Conservation (phyloP, 2,113 vertebrate species). For the Pogona vitticeps region DNA sequence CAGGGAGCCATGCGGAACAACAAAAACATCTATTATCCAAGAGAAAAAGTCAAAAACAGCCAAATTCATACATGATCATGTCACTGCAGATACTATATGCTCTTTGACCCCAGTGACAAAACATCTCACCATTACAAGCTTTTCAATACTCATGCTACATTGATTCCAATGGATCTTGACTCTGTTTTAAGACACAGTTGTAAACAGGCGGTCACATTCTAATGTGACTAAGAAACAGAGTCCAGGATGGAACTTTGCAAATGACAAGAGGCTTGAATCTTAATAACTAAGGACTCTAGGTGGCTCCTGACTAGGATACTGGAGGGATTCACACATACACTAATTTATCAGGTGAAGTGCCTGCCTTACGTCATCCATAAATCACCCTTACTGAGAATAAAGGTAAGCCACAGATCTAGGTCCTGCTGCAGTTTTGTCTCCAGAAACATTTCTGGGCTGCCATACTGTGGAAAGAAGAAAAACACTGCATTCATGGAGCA, state of each 20-base stretch:
- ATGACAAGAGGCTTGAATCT: not conserved
- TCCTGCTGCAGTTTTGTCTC: not conserved
- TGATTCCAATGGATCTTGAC: not conserved
- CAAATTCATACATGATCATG: constrained; percentile 5
- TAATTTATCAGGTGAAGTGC: too few relatives aligned
- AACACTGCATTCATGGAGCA: not conserved
- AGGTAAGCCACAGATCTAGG: not conserved
- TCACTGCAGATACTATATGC: not conserved
- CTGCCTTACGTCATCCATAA: too few relatives aligned
- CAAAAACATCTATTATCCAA: constrained; percentile 7
- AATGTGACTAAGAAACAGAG: not conserved
- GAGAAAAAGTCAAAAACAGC: not conserved
- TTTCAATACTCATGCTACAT: not conserved
- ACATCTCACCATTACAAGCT: constrained; percentile 21
- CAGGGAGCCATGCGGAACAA: not conserved
- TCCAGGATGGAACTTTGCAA: not conserved
- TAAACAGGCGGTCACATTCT: not conserved
- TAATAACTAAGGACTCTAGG: not conserved
- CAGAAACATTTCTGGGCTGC: not conserved
- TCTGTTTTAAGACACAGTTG: not conserved
- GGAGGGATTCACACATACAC: too few relatives aligned
- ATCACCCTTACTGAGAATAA: not conserved
- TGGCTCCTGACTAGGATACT: too few relatives aligned
- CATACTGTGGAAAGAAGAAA: not conserved
- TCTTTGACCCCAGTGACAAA: not conserved